Evolutionary conservation across 2,888 invertebrate species (phyloP), one percentile per base, ranked within the genome.

Genomic region (Cheilosia scutellata): DNA sequence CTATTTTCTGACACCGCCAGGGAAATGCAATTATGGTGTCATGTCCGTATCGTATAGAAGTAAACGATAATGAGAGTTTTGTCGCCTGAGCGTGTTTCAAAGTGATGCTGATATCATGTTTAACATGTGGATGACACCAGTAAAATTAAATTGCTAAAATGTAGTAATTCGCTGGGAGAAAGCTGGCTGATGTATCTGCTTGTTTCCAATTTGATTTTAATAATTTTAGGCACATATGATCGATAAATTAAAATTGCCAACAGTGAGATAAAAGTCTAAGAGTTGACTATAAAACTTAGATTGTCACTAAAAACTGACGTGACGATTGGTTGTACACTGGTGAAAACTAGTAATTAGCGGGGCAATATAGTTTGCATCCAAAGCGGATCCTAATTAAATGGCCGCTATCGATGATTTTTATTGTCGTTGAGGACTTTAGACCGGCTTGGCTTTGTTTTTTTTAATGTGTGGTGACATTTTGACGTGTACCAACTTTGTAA

Each of bases 101-200:
- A 16, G 29, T 27, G 44, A 42, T 51, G 53, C 25, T 66, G 47
- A 62, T 57, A 62, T 6, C 33, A 49, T 37, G 75, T 51, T 16
- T 40, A 62, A 53, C 74, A 68, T 65, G 79, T 60, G 13, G 20
- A 60, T 27, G 51, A 74, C 40, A 80, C 40, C 40, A 29, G 58
- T 33, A 20, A 49, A 25, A 25, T 25, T n/a, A 16, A 58, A n/a
- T 25, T 33, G 70, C n/a, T 4, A n/a, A 25, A 49, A 31, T 68
- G 40, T 42, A 25, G 9, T 20, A 55, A 31, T 4, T 1, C 13
- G 4, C 9, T 1, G 13, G 16, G 71, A 60, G 71, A 71, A 71
- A 70, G 70, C 29, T 33, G 27, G 11, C 2, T 16, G 6, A 13
- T 20, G 33, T 33, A 44, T 13, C 6, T 44, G 16, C 1, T 47